Base-by-base conservation (phyloP, 1,140 invertebrate species). In the Drosophila melanica region DNA sequence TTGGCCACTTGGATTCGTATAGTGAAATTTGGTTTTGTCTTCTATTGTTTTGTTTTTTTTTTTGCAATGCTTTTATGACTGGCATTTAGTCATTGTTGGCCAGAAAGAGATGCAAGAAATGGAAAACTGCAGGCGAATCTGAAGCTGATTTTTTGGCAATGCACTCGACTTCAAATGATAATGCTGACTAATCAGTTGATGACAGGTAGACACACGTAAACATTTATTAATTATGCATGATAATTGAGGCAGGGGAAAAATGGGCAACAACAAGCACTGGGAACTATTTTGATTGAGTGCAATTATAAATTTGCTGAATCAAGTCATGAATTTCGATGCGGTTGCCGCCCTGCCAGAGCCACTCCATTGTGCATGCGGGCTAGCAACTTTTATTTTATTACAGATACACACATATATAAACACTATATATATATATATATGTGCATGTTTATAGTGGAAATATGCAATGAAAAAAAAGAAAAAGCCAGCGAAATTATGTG, bases 401-500 rank as follows among this genome's bases (percentile, higher is more conserved):
- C 30, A 50, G 2, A 20, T 48, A 42, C 14, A 37, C 16, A 62
- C 18, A 37, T 9, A 51, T 27, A 48, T 39, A n/a, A n/a, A n/a
- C n/a, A n/a, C n/a, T n/a, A n/a, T n/a, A n/a, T 9, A 50, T 37
- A 58, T 30, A 63, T 54, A 59, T 9, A 14, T 44, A 51, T 44
- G 33, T 47, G 12, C 48, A 37, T 44, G 14, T 48, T 23, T 65
- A 20, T 37, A 50, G 39, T 69, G 64, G 44, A 75, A 63, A 63
- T 70, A 59, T 84, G 77, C 64, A 81, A 63, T 77, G 23, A 86
- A 85, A 86, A 85, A 86, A 85, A 86, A 85, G 78, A 87, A 50
- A 50, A 87, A 81, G 70, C 66, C 53, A 77, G 79, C 66, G 55
- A 79, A 87, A 87, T 87, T 87, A 89, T 89, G 82, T 89, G 82